Evolutionary conservation across 1,140 invertebrate genomes (phyloP).

Genomic region (Trachymyrmex septentrionalis): DNA sequence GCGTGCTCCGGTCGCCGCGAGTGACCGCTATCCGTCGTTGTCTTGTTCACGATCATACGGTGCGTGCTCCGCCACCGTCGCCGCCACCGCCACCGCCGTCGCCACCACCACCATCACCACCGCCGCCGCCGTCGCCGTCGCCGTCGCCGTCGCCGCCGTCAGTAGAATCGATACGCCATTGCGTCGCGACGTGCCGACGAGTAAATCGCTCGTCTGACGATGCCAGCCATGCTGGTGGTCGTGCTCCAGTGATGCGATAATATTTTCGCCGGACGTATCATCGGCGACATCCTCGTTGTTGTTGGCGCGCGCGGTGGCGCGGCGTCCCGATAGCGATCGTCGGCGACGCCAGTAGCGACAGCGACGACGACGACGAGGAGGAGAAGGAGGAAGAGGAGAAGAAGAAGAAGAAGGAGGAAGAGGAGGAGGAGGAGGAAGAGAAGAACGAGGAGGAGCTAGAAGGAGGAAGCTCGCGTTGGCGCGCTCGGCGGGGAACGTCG

Average conservation of each 20-base stretch:
- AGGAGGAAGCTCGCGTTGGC: background rate
- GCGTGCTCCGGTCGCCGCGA: slow-evolving; percentile 30
- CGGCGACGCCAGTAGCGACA: slow-evolving; percentile 10
- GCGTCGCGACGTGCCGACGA: slow-evolving; percentile 78
- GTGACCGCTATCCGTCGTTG: slow-evolving; percentile 24
- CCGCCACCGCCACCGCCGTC: too few species aligned
- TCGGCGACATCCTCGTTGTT: slow-evolving; percentile 50
- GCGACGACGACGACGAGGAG: slow-evolving; percentile 22
- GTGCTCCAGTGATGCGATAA: slow-evolving; percentile 63
- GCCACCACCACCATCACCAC: background rate
- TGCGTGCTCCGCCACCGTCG: background rate
- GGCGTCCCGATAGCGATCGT: slow-evolving; percentile 42
- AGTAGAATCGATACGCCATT: slow-evolving; percentile 84
- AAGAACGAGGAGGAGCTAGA: background rate
- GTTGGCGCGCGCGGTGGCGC: slow-evolving; percentile 30
- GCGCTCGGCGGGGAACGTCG: slow-evolving; percentile 24
- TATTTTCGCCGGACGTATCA: slow-evolving; percentile 55
- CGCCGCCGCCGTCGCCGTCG: background rate
- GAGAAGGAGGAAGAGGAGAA: background rate
- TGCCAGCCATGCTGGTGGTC: slow-evolving; percentile 35
- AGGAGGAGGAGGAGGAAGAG: background rate
- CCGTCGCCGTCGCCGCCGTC: slow-evolving; percentile 21
- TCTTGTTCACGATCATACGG: slow-evolving; percentile 12
- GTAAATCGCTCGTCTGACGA: slow-evolving; percentile 78
- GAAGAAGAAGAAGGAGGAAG: background rate